Evolutionary conservation across 2,888 invertebrate genomes (phyloP).

Genomic region (Hyposoter didymator): DNA sequence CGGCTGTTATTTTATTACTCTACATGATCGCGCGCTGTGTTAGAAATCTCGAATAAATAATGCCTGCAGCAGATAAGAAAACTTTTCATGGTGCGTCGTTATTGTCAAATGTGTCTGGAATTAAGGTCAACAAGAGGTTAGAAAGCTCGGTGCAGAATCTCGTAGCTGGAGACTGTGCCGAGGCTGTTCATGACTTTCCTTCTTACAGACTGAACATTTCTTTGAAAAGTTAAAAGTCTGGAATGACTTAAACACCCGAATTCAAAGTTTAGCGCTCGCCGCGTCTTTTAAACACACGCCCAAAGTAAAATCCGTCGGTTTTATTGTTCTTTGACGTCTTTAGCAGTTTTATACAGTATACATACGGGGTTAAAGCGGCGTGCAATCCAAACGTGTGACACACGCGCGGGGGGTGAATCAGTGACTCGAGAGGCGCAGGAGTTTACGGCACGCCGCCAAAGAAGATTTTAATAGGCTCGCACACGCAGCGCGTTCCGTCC

Average conservation of each 20-base stretch:
- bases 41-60: not conserved
- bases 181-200: constrained; percentile 1
- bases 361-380: not conserved
- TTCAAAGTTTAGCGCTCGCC: not conserved
- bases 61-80: not conserved
- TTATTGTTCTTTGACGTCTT: constrained; percentile 19
- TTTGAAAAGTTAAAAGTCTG: constrained; percentile 18
- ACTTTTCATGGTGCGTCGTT: not conserved
- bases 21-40: not conserved
- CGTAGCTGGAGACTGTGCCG: not conserved
- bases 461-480: constrained; percentile 64
- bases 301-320: constrained; percentile 13
- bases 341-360: constrained; percentile 23
- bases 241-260: constrained; percentile 1
- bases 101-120: not conserved
- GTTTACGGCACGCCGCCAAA: constrained; percentile 64
- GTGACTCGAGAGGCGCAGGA: constrained; percentile 14
- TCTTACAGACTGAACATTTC: not conserved
- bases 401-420: constrained; percentile 11
- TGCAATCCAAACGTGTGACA: constrained; percentile 3
- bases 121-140: not conserved
- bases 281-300: not conserved
- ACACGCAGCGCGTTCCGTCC: constrained; percentile 9
- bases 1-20: not conserved
- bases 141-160: not conserved